Base-by-base conservation (phyloP, 2,888 invertebrate genomes). In the Dasypogon diadema region DNA sequence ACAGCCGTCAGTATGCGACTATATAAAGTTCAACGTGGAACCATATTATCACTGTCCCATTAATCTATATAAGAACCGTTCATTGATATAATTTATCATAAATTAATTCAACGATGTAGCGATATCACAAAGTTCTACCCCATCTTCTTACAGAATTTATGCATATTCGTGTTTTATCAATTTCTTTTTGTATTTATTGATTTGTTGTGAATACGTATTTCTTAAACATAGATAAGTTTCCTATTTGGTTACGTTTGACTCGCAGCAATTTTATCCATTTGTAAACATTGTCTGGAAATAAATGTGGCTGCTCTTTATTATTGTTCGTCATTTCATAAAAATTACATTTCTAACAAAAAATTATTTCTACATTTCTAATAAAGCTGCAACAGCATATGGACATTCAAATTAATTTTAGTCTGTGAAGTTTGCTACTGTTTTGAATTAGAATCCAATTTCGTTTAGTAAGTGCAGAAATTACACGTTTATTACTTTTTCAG, bases 81-180 rank as follows among this genome's bases (percentile, higher is more conserved):
- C n/a, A n/a, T n/a, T n/a, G n/a, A n/a, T n/a, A n/a, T n/a, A n/a
- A n/a, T 54, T 54, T 54, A 18, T 22, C 54, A n/a, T 18, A 18
- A 21, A 54, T 6, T 54, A 18, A 5, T 54, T 18, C 6, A 4
- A 54, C 8, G 8, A 14, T 12, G 16, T n/a, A n/a, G n/a, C 3
- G n/a, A 42, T 42, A 42, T 42, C 34, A 30, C 48, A 14, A n/a
- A n/a, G 18, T 18, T 18, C 54, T 16, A 10, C 10, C 1, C 18
- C 14, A 8, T 26, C 14, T 24, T 56, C 18, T n/a, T 24, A 6
- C 18, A 1, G 1, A 6, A 16, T 70, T 54, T 70, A 70, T 70
- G 54, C 54, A 51, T 70, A 54, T 54, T 70, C 51, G 54, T 70
- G 70, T 70, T 70, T 70, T 70, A 70, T 70, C 70, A 70, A 70